Percentiles rank a stretch among this genome's conserved stretches.
Evolutionary conservation across 2,888 invertebrate genomes (phyloP).

Genomic region (Gisinianus flammeolus): DNA sequence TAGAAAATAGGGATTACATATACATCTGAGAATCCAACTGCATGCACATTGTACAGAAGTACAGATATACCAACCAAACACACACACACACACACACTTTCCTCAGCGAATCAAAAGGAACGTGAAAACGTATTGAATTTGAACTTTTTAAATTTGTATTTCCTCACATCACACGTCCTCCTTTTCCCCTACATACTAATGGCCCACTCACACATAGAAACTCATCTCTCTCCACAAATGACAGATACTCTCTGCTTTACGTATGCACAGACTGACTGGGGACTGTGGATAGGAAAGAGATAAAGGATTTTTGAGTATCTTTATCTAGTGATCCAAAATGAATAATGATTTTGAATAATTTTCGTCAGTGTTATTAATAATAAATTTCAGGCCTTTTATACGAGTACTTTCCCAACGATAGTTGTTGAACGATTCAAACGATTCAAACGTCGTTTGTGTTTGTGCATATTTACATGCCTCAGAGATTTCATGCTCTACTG

Average conservation of each 20-base stretch:
- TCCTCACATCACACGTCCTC: slow-evolving; percentile 40
- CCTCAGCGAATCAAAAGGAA: slow-evolving; percentile 33
- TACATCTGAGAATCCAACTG: neutral
- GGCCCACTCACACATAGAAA: slow-evolving; percentile 18
- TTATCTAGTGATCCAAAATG: slow-evolving; percentile 44
- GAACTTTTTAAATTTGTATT: slow-evolving; percentile 32
- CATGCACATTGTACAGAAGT: no score
- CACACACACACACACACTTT: slow-evolving; percentile 4
- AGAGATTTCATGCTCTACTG: no score
- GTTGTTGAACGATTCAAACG: no score
- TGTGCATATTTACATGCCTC: no score
- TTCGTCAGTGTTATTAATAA: slow-evolving; percentile 37
- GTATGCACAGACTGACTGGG: neutral
- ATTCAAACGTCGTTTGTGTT: no score
- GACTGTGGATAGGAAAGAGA: no score
- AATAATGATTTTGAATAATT: slow-evolving; percentile 43
- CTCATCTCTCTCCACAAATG: slow-evolving; percentile 12
- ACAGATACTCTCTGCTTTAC: slow-evolving; percentile 5
- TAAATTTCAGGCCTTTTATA: neutral
- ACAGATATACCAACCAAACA: no score
- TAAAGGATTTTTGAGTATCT: no score
- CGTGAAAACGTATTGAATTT: slow-evolving; percentile 14
- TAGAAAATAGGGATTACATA: slow-evolving; percentile 5
- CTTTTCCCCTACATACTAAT: slow-evolving; percentile 26
- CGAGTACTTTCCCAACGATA: no score